A percentile compares a stretch with the other conserved stretches of the same genome.
These are phyloP conservation scores for Sebastolobus alascanus DNA, from an alignment of 2,797 vertebrate species.

Conservation along the genomic window DNA sequence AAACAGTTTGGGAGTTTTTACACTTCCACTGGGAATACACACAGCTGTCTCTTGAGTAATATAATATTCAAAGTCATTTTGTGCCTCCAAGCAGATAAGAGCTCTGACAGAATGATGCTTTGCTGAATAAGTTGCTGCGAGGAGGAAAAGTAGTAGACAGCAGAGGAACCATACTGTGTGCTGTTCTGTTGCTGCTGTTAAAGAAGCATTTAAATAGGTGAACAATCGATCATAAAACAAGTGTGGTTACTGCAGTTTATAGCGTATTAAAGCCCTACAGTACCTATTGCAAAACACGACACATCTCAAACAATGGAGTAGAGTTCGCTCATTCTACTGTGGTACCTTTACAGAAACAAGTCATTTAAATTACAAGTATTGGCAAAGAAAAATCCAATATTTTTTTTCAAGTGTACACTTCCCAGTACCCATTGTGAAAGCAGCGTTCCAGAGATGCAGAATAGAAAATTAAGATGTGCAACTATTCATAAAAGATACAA, in stretches of 20 bases:
- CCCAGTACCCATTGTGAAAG: not conserved
- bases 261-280: not conserved
- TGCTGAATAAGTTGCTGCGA: constrained; percentile 4
- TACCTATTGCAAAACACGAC: not conserved
- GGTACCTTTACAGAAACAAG: not conserved
- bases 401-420: not conserved
- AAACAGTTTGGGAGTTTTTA: not conserved
- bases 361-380: not conserved
- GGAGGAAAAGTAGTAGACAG: constrained; percentile 3
- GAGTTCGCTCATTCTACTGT: not conserved
- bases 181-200: not conserved
- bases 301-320: not conserved
- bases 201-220: not conserved
- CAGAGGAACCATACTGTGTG: not conserved
- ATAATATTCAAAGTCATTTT: constrained; percentile 15
- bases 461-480: not conserved
- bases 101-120: constrained; percentile 2
- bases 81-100: constrained; percentile 20
- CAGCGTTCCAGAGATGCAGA: not conserved
- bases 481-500: not conserved
- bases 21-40: constrained; percentile 6
- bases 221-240: not conserved
- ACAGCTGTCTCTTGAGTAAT: constrained; percentile 10
- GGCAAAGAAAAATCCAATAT: not conserved
- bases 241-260: not conserved